phyloP scores from a whole-genome alignment of 2,797 vertebrate species.

The Salarias fasciatus region DNA sequence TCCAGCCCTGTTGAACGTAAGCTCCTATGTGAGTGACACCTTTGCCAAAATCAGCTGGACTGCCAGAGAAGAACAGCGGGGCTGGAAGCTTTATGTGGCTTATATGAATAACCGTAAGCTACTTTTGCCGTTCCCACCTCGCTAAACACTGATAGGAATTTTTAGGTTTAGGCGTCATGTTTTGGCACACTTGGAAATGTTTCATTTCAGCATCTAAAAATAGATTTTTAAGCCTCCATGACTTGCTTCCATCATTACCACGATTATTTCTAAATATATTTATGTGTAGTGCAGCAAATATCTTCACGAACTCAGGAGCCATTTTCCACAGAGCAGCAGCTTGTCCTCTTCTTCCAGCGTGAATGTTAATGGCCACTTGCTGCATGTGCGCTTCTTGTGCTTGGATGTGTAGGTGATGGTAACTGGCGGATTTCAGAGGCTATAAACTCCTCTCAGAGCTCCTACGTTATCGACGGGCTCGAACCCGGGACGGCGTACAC shows the following conservation, averaged over 20 bases:
- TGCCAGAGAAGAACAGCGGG: conserved; percentile 72
- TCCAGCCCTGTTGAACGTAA: conserved; percentile 83
- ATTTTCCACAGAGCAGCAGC: conserved; percentile 7
- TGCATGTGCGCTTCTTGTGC: conserved; percentile 72
- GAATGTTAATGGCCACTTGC: conserved; percentile 46
- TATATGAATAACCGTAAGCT: conserved; percentile 86
- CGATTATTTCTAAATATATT: conserved; percentile 2
- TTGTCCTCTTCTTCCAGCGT: conserved; percentile 19
- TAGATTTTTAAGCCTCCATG: conserved; percentile 21
- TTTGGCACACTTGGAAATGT: conserved; percentile 28
- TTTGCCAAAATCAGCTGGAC: conserved; percentile 87
- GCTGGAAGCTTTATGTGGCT: conserved; percentile 83
- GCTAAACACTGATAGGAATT: conserved; percentile 42
- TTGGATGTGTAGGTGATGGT: conserved; percentile 89
- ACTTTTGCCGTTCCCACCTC: conserved; percentile 46
- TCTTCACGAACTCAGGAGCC: not conserved
- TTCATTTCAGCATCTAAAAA: conserved; percentile 50
- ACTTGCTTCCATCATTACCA: conserved; percentile 17
- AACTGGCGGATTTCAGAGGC: conserved; percentile 88
- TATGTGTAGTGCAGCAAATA: conserved; percentile 11
- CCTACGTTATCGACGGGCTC: conserved; percentile 88
- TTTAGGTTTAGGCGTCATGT: conserved; percentile 38
- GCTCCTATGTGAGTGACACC: conserved; percentile 84
- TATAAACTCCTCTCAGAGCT: conserved; percentile 88
- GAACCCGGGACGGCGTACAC: conserved; percentile 88